These are phyloP conservation scores for Crossocerus cetratus DNA, from an alignment of 2,888 invertebrate genomes.

Conservation along the genomic window DNA sequence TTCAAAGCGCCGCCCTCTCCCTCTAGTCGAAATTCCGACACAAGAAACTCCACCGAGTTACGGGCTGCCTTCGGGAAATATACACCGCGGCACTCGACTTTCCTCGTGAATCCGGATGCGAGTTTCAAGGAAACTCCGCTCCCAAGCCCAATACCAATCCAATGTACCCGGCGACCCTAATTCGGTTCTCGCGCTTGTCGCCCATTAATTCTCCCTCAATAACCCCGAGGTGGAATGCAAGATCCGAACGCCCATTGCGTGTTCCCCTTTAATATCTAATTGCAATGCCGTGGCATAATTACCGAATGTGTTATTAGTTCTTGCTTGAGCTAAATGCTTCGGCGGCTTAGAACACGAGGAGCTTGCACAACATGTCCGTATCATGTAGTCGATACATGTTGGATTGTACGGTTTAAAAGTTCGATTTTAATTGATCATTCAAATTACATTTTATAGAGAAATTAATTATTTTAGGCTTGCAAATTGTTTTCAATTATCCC, in stretches of 20 bases:
- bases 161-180: background rate
- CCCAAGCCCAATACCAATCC: background rate
- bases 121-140: background rate
- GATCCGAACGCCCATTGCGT: background rate
- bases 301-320: conserved; percentile 1
- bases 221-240: background rate
- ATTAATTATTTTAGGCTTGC: no score
- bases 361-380: no score
- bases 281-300: background rate
- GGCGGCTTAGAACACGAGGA: no score
- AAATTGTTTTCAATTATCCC: no score
- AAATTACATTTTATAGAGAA: no score
- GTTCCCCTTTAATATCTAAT: background rate
- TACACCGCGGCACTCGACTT: no score
- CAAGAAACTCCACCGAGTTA: conserved; percentile 27
- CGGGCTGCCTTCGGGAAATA: background rate
- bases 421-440: no score
- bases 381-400: no score
- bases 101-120: no score
- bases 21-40: conserved; percentile 45
- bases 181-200: background rate
- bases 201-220: background rate
- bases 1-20: conserved; percentile 2
- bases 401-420: no score
- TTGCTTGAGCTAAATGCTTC: background rate